phyloP scores from a whole-genome alignment of 2,113 vertebrate species.

The Carassius gibelio region DNA sequence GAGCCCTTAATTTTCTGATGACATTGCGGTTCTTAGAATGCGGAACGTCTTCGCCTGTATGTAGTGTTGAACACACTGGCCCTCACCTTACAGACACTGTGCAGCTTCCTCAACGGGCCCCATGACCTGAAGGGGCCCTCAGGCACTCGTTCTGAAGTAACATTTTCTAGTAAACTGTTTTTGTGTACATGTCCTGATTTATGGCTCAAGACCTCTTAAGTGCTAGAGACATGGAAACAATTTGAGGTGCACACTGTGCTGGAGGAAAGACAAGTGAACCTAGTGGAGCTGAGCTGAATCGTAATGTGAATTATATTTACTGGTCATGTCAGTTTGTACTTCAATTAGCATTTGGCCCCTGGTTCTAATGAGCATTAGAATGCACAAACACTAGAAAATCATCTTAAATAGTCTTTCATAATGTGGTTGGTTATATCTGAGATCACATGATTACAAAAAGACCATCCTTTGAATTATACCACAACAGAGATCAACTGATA shows the following conservation, averaged over 20 bases:
- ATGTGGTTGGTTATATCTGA: not conserved
- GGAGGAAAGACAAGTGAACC: not conserved
- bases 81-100: constrained; percentile 1
- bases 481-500: no score
- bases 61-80: constrained; percentile 4
- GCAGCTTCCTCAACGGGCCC: constrained; percentile 1
- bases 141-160: not conserved
- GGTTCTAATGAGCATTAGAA: no score
- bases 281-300: not conserved
- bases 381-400: not conserved
- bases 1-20: constrained; percentile 39
- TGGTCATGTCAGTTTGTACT: not conserved
- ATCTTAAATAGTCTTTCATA: not conserved
- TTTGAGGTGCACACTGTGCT: not conserved
- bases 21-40: constrained; percentile 32
- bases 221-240: not conserved
- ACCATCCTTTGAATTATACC: no score
- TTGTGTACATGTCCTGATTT: not conserved
- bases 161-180: not conserved
- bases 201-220: not conserved
- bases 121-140: not conserved
- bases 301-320: not conserved
- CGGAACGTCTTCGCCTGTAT: not conserved
- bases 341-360: not conserved
- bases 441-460: no score